A percentile compares a stretch with the other conserved stretches of the same genome.
Conservation (phyloP, 2,888 invertebrate species). For the Ommatoiulus sabulosus region DNA sequence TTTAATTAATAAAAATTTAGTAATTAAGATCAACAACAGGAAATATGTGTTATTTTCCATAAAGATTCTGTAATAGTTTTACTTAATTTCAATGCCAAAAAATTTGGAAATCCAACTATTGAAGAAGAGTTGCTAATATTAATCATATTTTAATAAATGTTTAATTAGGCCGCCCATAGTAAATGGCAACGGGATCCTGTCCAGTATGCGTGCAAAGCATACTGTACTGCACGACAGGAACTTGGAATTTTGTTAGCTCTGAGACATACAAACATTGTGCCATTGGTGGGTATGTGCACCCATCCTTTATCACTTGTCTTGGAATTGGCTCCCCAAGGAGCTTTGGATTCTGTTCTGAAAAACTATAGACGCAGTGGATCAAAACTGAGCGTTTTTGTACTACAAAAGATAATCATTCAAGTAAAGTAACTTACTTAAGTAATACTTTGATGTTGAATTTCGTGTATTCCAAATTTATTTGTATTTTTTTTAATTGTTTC, state of each 20-base stretch:
- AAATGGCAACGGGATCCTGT: constrained; percentile 95
- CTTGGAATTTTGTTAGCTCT: constrained; percentile 86
- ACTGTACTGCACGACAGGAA: constrained; percentile 96
- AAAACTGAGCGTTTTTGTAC: constrained; percentile 81
- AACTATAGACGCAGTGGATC: constrained; percentile 87
- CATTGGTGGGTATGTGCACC: constrained; percentile 88
- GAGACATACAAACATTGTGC: constrained; percentile 91
- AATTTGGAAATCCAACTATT: no score
- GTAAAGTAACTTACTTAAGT: constrained; percentile 65
- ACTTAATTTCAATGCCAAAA: no score
- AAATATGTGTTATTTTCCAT: no score
- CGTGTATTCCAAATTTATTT: not conserved
- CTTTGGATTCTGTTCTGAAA: constrained; percentile 85
- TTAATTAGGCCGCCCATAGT: constrained; percentile 76
- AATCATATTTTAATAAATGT: constrained; percentile 42
- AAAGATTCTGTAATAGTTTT: no score
- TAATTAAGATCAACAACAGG: no score
- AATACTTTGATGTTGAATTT: not conserved
- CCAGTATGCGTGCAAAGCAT: constrained; percentile 94
- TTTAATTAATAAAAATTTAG: no score
- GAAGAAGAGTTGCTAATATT: not conserved
- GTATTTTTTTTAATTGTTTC: constrained; percentile 59
- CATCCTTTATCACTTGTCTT: constrained; percentile 90
- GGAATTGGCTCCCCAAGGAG: constrained; percentile 92
- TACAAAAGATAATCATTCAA: constrained; percentile 88